Evolutionary conservation across 2,888 invertebrate species (phyloP).

Genomic region (Acleris sparsana): DNA sequence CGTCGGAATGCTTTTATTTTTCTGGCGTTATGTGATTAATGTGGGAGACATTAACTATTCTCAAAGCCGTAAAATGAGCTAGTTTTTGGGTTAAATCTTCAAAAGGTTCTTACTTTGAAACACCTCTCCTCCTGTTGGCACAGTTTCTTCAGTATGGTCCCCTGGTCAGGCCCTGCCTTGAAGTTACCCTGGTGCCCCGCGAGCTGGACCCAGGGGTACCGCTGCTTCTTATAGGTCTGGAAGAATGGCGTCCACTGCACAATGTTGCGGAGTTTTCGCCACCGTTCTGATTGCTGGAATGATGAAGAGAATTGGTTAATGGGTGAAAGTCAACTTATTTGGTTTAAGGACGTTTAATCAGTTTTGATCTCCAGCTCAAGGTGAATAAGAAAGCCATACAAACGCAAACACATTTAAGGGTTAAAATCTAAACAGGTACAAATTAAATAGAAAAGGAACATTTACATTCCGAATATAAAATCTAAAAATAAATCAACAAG

Average conservation of each 20-base stretch:
- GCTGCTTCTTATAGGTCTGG: constrained; percentile 97
- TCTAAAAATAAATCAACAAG: too few relatives aligned
- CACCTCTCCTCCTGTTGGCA: constrained; percentile 95
- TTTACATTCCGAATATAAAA: too few relatives aligned
- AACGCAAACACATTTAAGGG: too few relatives aligned
- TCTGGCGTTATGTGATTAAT: too few relatives aligned
- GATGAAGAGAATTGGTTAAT: constrained; percentile 40
- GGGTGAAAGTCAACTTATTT: neutral
- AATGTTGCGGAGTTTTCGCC: constrained; percentile 96
- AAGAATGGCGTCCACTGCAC: constrained; percentile 99
- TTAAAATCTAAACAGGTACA: too few relatives aligned
- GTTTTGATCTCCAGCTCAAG: too few relatives aligned
- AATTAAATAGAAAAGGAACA: too few relatives aligned
- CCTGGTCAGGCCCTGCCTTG: constrained; percentile 95
- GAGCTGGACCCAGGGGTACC: constrained; percentile 98
- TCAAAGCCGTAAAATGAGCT: too few relatives aligned
- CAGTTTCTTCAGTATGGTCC: constrained; percentile 96
- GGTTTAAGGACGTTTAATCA: too few relatives aligned
- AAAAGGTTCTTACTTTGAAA: constrained; percentile 85
- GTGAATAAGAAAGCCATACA: too few relatives aligned
- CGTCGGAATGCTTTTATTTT: too few relatives aligned
- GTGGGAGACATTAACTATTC: too few relatives aligned
- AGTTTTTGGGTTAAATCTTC: neutral
- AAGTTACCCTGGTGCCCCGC: constrained; percentile 98
- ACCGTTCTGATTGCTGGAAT: constrained; percentile 92